Percentiles rank a stretch among this genome's conserved stretches.
Conservation (phyloP, 1,140 invertebrate genomes). For the Ylistrum balloti region DNA sequence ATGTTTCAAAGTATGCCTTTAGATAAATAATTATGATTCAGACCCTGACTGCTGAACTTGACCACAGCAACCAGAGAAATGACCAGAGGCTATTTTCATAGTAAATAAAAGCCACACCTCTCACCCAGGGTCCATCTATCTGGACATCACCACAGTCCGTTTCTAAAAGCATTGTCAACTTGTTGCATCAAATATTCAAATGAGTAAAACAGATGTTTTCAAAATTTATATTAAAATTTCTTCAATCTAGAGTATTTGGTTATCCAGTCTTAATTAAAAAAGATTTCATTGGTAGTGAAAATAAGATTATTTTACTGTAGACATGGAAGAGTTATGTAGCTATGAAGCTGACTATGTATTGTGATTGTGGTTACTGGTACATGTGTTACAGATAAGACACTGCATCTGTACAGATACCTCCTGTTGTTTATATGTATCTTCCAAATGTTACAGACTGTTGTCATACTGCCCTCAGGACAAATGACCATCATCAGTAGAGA, state of each 20-base stretch:
- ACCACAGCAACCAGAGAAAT: background rate
- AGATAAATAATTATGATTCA: too few relatives aligned
- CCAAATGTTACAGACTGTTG: background rate
- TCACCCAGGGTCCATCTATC: background rate
- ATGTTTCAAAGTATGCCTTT: too few relatives aligned
- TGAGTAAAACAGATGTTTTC: too few relatives aligned
- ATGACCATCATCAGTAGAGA: background rate
- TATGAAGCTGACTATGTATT: too few relatives aligned
- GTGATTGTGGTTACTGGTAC: background rate
- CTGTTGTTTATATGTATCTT: background rate
- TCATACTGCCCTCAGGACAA: background rate
- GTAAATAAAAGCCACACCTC: background rate
- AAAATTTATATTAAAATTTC: too few relatives aligned
- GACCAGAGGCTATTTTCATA: background rate
- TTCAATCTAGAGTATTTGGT: too few relatives aligned
- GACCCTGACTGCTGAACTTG: too few relatives aligned
- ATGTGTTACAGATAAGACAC: background rate
- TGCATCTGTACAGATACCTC: background rate
- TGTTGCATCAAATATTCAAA: background rate
- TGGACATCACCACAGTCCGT: background rate
- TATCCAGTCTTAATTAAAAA: too few relatives aligned
- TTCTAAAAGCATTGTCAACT: background rate
- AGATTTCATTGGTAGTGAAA: too few relatives aligned
- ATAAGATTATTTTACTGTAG: too few relatives aligned
- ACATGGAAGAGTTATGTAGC: too few relatives aligned